A percentile compares a stretch with the other conserved stretches of the same genome.
Conservation (phyloP, 1,140 invertebrate species). For the Calosoma granatense region DNA sequence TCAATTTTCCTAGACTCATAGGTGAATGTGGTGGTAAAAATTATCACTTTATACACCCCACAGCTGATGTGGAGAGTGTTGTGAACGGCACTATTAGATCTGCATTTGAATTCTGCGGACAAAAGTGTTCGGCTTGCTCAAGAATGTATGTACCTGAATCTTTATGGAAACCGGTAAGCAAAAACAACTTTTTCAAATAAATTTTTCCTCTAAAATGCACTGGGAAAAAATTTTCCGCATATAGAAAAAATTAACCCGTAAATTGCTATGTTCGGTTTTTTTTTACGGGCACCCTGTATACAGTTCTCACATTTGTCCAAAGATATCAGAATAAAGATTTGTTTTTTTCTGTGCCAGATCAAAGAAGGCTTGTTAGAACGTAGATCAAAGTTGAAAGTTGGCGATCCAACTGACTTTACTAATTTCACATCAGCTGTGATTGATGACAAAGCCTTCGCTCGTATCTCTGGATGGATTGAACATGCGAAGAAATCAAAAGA, state of each 20-base stretch:
- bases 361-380: constrained; percentile 60
- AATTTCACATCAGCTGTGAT: constrained; percentile 92
- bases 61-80: constrained; percentile 77
- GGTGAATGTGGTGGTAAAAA: constrained; percentile 99
- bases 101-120: constrained; percentile 93
- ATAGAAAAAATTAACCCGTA: too few species aligned
- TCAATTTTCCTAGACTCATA: constrained; percentile 86
- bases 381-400: constrained; percentile 66
- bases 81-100: constrained; percentile 77
- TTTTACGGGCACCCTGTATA: too few species aligned
- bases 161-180: constrained; percentile 69
- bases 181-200: too few species aligned
- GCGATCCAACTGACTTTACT: constrained; percentile 73
- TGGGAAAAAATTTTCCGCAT: too few species aligned
- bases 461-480: constrained; percentile 85
- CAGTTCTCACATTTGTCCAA: too few species aligned
- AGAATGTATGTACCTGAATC: constrained; percentile 91
- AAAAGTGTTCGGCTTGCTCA: constrained; percentile 98
- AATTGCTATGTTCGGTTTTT: too few species aligned
- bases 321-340: too few species aligned
- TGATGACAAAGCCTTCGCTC: constrained; percentile 84
- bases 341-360: constrained; percentile 40
- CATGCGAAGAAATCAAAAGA: constrained; percentile 73
- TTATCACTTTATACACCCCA: constrained; percentile 92
- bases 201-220: too few species aligned